phyloP scores from a whole-genome alignment of 2,797 vertebrate species.

The Dromococcyx pavoninus region DNA sequence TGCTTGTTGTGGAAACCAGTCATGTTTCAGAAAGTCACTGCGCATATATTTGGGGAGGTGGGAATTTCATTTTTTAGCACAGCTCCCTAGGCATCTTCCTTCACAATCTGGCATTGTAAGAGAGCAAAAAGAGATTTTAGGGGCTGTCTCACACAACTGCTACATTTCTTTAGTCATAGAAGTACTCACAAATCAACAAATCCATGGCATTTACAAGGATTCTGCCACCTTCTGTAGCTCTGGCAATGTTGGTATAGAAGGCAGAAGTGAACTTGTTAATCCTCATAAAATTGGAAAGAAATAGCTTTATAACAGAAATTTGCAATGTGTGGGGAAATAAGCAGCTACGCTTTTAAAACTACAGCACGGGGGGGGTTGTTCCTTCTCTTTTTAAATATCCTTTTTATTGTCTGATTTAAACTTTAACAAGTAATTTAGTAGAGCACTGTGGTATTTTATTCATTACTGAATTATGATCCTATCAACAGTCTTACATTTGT shows the following conservation, averaged over 20 bases:
- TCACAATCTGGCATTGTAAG: neutral
- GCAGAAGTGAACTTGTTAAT: neutral
- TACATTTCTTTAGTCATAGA: neutral
- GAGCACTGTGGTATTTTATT: neutral
- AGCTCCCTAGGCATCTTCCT: neutral
- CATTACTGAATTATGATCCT: neutral
- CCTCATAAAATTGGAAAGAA: neutral
- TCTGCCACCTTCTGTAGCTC: neutral
- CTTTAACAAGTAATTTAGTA: neutral
- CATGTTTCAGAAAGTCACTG: constrained; percentile 6
- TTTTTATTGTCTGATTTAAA: neutral
- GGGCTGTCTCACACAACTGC: neutral
- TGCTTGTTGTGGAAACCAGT: neutral
- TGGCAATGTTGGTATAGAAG: neutral
- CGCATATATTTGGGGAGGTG: neutral
- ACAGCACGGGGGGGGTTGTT: neutral
- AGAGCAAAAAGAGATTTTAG: neutral
- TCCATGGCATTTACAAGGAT: neutral
- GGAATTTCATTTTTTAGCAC: neutral
- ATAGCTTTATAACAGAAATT: neutral
- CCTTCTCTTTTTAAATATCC: neutral
- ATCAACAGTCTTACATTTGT: neutral
- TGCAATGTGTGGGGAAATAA: neutral
- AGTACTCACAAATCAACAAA: neutral
- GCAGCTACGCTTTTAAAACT: neutral